Conservation (phyloP, 2,113 vertebrate genomes). For the Oryzias melastigma region DNA sequence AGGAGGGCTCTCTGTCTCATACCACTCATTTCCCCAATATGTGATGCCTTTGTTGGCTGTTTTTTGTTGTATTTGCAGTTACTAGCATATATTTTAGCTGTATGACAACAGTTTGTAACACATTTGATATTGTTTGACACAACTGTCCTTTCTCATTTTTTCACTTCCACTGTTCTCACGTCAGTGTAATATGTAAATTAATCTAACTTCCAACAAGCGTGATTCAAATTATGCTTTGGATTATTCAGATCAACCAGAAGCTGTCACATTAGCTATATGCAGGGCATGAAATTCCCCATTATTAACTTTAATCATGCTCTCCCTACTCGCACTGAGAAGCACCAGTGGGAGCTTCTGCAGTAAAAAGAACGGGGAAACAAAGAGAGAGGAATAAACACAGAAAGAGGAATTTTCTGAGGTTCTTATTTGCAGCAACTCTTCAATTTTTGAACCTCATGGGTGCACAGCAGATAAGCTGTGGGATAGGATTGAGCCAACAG, state of each 20-base stretch:
- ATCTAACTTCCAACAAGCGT: slow-evolving; percentile 25
- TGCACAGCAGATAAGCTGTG: slow-evolving; percentile 22
- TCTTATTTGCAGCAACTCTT: slow-evolving; percentile 12
- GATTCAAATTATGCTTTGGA: slow-evolving; percentile 15
- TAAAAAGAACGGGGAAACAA: slow-evolving; percentile 30
- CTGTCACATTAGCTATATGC: slow-evolving; percentile 33
- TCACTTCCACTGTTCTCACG: slow-evolving; percentile 9
- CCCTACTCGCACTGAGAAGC: slow-evolving; percentile 20
- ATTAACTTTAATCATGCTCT: slow-evolving; percentile 30
- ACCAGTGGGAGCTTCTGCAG: slow-evolving; percentile 19
- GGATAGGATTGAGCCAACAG: slow-evolving; percentile 25
- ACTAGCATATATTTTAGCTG: background rate
- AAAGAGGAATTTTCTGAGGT: slow-evolving; percentile 19
- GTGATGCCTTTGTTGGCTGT: background rate
- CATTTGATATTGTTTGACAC: slow-evolving; percentile 4
- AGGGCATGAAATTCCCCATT: slow-evolving; percentile 28
- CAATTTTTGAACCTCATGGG: slow-evolving; percentile 25
- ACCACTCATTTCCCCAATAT: background rate
- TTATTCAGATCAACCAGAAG: slow-evolving; percentile 26
- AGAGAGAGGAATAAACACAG: slow-evolving; percentile 15
- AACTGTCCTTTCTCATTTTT: background rate
- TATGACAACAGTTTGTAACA: background rate
- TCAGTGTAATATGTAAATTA: slow-evolving; percentile 10
- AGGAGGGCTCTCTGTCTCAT: background rate
- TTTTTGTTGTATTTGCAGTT: background rate